phyloP scores from a whole-genome alignment of 2,888 invertebrate species.

The Dinocampus coccinellae region DNA sequence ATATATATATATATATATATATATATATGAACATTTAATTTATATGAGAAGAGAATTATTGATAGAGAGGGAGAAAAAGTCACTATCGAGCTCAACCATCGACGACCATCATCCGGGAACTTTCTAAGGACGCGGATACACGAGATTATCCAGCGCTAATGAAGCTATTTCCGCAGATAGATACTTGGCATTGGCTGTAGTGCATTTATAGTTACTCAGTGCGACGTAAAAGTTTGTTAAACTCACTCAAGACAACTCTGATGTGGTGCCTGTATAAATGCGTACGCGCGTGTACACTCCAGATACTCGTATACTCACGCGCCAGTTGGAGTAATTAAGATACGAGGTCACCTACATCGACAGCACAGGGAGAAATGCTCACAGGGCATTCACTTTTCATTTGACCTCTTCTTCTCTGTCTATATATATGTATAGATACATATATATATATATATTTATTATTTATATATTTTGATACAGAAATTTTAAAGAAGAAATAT shows the following conservation, averaged over 20 bases:
- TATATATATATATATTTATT: neutral
- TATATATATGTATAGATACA: neutral
- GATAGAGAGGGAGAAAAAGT: neutral
- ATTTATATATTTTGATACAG: no score
- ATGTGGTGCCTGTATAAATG: neutral
- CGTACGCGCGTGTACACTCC: neutral
- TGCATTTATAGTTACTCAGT: neutral
- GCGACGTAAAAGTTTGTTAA: constrained; percentile 59
- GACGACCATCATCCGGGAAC: constrained; percentile 43
- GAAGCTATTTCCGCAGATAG: constrained; percentile 56
- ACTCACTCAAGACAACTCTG: constrained; percentile 44
- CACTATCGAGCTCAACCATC: constrained; percentile 32
- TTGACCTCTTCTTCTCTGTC: constrained; percentile 18
- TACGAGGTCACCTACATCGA: constrained; percentile 64
- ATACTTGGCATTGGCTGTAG: constrained; percentile 21
- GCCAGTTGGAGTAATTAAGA: constrained; percentile 61
- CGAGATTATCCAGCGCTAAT: constrained; percentile 60
- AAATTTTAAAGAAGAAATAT: no score
- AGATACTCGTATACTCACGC: constrained; percentile 16
- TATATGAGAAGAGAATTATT: neutral
- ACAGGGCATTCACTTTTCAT: constrained; percentile 39
- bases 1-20: no score
- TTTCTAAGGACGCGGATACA: constrained; percentile 49
- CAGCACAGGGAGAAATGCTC: constrained; percentile 44
- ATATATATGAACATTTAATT: no score